phyloP scores from a whole-genome alignment of 2,113 vertebrate genomes.

The Urocynchramus pylzowi region DNA sequence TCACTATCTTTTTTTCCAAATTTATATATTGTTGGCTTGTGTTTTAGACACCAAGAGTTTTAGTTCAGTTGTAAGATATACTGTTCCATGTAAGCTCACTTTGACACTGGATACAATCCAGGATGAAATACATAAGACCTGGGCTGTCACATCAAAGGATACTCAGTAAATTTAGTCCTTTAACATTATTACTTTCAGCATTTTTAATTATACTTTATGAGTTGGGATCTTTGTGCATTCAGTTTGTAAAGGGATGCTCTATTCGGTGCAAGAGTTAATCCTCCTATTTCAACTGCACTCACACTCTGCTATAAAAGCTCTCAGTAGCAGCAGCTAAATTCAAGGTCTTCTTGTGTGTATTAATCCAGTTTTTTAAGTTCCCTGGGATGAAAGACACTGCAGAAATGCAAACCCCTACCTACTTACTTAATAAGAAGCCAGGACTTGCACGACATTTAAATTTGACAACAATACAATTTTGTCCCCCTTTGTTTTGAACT shows the following conservation, averaged over 20 bases:
- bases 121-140: not conserved
- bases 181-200: not conserved
- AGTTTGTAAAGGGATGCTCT: not conserved
- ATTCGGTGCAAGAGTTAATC: not conserved
- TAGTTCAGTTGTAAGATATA: not conserved
- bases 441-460: not conserved
- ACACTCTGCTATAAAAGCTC: not conserved
- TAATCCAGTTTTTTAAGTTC: not conserved
- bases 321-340: not conserved
- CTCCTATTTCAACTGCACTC: not conserved
- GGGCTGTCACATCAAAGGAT: not conserved
- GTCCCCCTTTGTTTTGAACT: not conserved
- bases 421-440: not conserved
- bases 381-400: not conserved
- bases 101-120: not conserved
- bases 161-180: not conserved
- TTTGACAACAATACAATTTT: not conserved
- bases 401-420: not conserved
- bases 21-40: not conserved
- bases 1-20: not conserved
- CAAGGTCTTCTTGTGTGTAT: not conserved
- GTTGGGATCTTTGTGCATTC: not conserved
- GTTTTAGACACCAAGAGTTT: not conserved
- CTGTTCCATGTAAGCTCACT: not conserved
- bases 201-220: not conserved